Evolutionary conservation across 2,113 vertebrate species (phyloP).

Genomic region (Tychaedon coryphoeus): DNA sequence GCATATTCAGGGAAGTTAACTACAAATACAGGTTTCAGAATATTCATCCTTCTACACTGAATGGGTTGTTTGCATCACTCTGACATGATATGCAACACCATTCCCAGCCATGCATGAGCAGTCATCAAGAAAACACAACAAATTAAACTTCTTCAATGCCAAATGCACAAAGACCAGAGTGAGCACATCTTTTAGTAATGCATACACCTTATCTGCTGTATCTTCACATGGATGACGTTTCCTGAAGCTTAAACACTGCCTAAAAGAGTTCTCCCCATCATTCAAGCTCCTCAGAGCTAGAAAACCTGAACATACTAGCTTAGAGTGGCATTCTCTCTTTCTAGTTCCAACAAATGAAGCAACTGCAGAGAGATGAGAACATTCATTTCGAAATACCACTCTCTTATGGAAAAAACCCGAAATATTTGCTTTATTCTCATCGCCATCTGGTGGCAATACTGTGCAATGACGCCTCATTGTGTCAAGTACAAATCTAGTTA

Average conservation of each 20-base stretch:
- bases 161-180: not conserved
- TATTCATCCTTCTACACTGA: not conserved
- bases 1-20: not conserved
- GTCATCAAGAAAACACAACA: not conserved
- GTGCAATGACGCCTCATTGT: not conserved
- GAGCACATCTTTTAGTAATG: not conserved
- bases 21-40: not conserved
- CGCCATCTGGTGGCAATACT: constrained; percentile 10
- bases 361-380: not conserved
- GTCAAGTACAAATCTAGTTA: not conserved
- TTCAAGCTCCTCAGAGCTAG: not conserved
- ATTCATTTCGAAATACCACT: not conserved
- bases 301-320: not conserved
- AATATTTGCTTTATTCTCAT: not conserved
- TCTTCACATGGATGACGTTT: not conserved
- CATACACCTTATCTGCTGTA: not conserved
- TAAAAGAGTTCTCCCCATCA: not conserved
- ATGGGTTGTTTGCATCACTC: not conserved
- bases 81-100: not conserved
- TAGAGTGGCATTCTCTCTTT: not conserved
- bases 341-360: not conserved
- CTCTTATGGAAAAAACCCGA: fast-evolving
- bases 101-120: fast-evolving
- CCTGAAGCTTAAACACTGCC: not conserved
- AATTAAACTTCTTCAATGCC: not conserved